Percentiles rank a stretch among this genome's conserved stretches.
Conservation (phyloP, 1,140 invertebrate genomes). For the Diuraphis noxia region DNA sequence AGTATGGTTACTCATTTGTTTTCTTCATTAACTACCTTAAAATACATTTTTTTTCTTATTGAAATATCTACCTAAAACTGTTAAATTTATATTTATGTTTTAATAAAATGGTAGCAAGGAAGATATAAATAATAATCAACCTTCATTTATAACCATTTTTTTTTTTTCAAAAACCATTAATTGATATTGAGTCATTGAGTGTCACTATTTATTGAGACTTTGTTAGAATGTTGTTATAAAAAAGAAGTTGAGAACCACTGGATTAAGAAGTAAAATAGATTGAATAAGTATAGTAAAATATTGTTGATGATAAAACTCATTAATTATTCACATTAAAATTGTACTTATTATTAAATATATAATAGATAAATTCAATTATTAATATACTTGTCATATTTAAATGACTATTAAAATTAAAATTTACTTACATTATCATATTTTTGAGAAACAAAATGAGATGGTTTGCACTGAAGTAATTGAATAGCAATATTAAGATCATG, state of each 20-base stretch:
- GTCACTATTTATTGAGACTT: background rate
- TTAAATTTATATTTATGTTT: background rate
- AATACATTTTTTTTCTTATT: background rate
- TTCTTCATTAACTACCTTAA: background rate
- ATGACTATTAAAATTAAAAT: background rate
- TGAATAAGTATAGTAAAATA: too few relatives aligned
- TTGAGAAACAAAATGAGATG: conserved; percentile 90
- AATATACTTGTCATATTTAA: background rate
- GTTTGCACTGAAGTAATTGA: conserved; percentile 91
- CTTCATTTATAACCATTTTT: background rate
- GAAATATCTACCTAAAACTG: background rate
- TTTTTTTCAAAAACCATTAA: background rate
- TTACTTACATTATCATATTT: conserved; percentile 85
- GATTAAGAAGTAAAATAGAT: background rate
- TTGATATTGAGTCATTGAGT: background rate
- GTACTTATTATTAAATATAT: background rate
- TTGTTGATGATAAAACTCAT: background rate
- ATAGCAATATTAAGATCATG: conserved; percentile 93
- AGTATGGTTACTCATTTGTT: background rate
- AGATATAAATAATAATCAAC: background rate
- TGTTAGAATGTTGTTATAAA: background rate
- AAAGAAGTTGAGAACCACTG: background rate
- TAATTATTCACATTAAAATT: background rate
- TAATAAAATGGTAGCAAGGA: background rate
- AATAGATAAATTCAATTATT: background rate